Conservation (phyloP, 2,113 vertebrate species). For the Hippocampus mohnikei region DNA sequence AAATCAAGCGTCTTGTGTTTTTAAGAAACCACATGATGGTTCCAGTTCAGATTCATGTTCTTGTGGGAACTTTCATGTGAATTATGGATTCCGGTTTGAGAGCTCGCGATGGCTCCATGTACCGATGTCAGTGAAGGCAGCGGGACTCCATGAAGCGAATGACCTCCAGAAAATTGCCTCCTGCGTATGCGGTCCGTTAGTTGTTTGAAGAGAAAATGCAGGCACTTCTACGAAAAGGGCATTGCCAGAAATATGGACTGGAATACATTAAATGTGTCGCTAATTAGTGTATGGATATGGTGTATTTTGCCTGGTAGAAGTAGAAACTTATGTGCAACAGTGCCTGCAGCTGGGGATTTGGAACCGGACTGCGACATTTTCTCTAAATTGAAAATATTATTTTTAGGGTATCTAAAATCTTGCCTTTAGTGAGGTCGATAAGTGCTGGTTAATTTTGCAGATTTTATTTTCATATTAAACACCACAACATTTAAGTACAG, state of each 20-base stretch:
- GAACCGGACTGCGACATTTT: not conserved
- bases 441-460: not conserved
- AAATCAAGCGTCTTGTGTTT: not conserved
- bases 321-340: not conserved
- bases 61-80: not conserved
- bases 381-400: not conserved
- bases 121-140: conserved; percentile 20
- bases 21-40: no score
- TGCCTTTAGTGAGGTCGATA: not conserved
- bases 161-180: conserved; percentile 22
- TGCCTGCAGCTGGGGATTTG: no score
- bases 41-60: not conserved
- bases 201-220: not conserved
- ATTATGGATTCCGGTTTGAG: not conserved
- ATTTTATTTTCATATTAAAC: not conserved
- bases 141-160: conserved; percentile 16
- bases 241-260: not conserved
- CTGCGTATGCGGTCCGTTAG: not conserved
- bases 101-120: not conserved
- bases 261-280: not conserved
- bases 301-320: not conserved
- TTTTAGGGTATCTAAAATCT: not conserved
- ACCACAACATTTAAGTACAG: not conserved
- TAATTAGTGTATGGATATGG: not conserved
- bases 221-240: not conserved